Evolutionary conservation across 1,140 invertebrate genomes (phyloP), one percentile per base, ranked within the genome.

Genomic region (Drosophila cardini): DNA sequence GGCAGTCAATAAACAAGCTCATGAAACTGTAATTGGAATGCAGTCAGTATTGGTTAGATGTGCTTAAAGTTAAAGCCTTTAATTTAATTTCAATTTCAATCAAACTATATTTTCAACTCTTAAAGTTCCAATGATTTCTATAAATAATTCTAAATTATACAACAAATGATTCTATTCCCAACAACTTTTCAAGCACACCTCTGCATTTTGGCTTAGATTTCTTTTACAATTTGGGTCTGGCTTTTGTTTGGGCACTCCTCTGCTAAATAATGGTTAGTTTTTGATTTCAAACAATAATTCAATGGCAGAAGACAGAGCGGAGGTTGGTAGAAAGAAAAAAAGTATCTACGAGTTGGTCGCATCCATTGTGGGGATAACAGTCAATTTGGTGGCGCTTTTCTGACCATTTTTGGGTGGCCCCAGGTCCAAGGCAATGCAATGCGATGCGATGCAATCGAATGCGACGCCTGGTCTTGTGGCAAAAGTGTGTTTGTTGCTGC

Each of bases 391-490:
- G 83, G 83, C 83, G 83, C 83, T 87, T 71, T 65, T 83, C 74
- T 83, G 83, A 87, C 83, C 84, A 86, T 86, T 82, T 86, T 87
- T 87, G 83, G 83, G 83, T 87, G 83, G 83, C 83, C 83, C 18
- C 62, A 16, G 52, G 52, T 70, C 43, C 65, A 43, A 57, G 13
- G 48, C 63, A 30, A 55, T 15, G 15, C 63, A 9, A 30, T 32
- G 56, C 69, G 32, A 43, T 38, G 16, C 60, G 18, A 11, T 38
- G 16, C 60, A n/a, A 11, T 32, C 21, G 21, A 26, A 3, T 26
- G 46, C 61, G 61, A 76, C 63, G 68, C 69, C 57, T 76, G 36
- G 62, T 40, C 65, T 11, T 40, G 60, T 53, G 52, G 56, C 69
- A 55, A 55, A 9, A 55, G 52, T 48, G 42, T 13, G 21, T 43